Conservation (phyloP, 2,797 vertebrate species). For the Carduelis carduelis region DNA sequence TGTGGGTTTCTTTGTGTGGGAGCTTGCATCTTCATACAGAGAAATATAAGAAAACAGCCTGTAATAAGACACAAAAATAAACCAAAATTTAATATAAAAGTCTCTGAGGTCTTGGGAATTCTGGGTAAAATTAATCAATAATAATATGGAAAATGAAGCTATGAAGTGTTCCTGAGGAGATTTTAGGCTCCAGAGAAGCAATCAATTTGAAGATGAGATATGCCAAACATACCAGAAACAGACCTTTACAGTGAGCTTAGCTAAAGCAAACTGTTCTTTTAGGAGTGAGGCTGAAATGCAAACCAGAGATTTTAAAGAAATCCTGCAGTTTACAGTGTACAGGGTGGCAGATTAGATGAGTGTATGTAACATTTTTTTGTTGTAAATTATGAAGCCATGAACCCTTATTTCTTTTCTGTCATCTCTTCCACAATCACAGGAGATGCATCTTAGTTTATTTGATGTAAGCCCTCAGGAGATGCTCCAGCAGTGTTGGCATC, state of each 20-base stretch:
- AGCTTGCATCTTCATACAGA: constrained; percentile 21
- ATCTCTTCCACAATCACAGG: neutral
- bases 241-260: neutral
- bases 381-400: neutral
- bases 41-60: constrained; percentile 56
- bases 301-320: neutral
- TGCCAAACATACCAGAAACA: neutral
- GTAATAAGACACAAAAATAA: constrained; percentile 53
- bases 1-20: constrained; percentile 68
- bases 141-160: neutral
- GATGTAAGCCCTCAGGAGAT: neutral
- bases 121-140: neutral
- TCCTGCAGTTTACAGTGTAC: neutral
- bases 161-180: neutral
- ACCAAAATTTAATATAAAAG: neutral
- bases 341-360: neutral
- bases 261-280: neutral
- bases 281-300: neutral
- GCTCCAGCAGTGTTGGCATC: neutral
- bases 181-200: neutral
- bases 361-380: neutral
- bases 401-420: neutral
- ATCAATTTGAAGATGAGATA: neutral
- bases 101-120: constrained; percentile 30
- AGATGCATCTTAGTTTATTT: neutral